Evolutionary conservation across 2,113 vertebrate species (phyloP).

Genomic region (Hippocampus comes): DNA sequence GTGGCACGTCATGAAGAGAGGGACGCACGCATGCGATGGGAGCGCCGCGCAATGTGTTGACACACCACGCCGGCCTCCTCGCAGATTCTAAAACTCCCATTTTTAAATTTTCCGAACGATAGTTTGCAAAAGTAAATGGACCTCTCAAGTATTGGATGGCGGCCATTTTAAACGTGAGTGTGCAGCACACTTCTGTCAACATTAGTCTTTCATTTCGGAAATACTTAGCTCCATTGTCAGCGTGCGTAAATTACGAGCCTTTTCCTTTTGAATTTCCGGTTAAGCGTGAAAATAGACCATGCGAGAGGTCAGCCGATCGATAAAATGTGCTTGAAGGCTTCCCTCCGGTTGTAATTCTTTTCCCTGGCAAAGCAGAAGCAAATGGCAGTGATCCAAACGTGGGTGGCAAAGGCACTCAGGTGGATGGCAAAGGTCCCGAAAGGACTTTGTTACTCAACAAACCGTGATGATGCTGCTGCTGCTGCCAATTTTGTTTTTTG

Average conservation of each 20-base stretch:
- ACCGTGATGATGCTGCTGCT: slow-evolving; percentile 58
- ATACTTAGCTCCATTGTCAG: not conserved
- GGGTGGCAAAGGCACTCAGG: slow-evolving; percentile 66
- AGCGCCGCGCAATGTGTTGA: not conserved
- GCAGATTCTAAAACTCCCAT: not conserved
- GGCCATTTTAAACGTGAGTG: no score
- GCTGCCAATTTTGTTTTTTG: not conserved
- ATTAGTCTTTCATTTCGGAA: not conserved
- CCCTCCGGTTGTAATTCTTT: slow-evolving; percentile 15
- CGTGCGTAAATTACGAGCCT: not conserved
- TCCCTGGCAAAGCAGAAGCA: slow-evolving; percentile 40
- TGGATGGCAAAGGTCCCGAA: slow-evolving; percentile 72
- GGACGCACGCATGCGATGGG: slow-evolving; percentile 2
- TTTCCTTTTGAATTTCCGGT: slow-evolving; percentile 3
- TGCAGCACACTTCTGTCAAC: no score
- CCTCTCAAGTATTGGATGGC: no score
- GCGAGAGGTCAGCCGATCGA: slow-evolving; percentile 18
- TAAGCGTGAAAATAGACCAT: not conserved
- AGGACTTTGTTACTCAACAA: slow-evolving; percentile 67
- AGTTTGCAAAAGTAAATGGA: no score
- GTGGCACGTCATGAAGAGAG: slow-evolving; percentile 19
- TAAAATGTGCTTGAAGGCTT: slow-evolving; percentile 5
- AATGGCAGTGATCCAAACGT: slow-evolving; percentile 33
- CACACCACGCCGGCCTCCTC: not conserved
- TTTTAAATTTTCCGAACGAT: no score